Conservation (phyloP, 35 echinoderm and acorn worm species). For the Apostichopus californicus region DNA sequence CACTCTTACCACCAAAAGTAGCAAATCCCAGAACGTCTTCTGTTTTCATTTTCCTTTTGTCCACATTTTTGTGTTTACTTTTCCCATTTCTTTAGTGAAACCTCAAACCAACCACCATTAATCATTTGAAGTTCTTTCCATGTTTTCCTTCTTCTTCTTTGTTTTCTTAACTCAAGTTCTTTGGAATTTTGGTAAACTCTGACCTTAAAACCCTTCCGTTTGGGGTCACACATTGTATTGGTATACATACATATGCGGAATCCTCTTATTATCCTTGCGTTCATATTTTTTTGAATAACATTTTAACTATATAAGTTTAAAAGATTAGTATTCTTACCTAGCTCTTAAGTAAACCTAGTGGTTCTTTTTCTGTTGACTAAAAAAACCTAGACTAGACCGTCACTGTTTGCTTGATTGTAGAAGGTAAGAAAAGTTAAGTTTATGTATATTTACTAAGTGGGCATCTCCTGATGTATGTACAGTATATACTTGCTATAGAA, state of each 20-base stretch:
- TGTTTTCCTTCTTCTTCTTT: neutral
- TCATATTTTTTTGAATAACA: neutral
- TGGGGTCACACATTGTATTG: neutral
- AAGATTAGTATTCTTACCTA: neutral
- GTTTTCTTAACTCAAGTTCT: neutral
- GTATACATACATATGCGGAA: neutral
- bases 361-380: slow-evolving; percentile 31
- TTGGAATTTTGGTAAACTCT: neutral
- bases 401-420: slow-evolving; percentile 14
- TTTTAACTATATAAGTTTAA: slow-evolving; percentile 16
- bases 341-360: slow-evolving; percentile 22
- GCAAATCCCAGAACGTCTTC: too few relatives aligned
- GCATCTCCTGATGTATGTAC: neutral
- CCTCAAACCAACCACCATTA: neutral
- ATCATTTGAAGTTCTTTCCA: neutral
- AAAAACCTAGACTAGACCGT: neutral
- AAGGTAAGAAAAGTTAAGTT: neutral
- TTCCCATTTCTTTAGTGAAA: neutral
- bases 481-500: too few relatives aligned
- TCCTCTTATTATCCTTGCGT: neutral
- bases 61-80: neutral
- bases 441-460: slow-evolving; percentile 21
- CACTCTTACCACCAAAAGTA: too few relatives aligned
- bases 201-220: neutral
- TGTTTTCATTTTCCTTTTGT: neutral